Base-by-base conservation (phyloP, 2,888 invertebrate genomes). In the Ormyrus nitidulus region DNA sequence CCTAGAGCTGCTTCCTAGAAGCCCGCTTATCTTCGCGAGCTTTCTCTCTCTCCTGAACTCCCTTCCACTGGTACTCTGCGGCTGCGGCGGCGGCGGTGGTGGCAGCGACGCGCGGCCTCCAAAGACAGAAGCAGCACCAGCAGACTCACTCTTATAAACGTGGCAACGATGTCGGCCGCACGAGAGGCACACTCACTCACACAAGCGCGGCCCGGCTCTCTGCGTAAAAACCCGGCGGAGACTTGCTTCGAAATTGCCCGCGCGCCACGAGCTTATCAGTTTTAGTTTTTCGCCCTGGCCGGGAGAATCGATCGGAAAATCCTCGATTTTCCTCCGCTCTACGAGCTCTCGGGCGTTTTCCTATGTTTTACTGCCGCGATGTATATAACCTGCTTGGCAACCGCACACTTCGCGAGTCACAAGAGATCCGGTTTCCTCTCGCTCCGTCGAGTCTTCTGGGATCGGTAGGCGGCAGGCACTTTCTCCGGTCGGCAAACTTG, bases 91-190 rank as follows among this genome's bases (percentile, higher is more conserved):
- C 51, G 11, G 5, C 7, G 5, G 61, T 10, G 56, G 73, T 49
- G 51, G 62, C 56, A 65, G 65, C 66, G 59, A 49, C 72, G 65
- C 19, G 19, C 34, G 34, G 49, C 56, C 77, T 51, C 77, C 44
- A 19, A 19, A 62, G 56, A 6, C 34, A 7, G 19, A 19, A 19
- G 19, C 19, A 19, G 19, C 19, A 10, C 56, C 11, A 76, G 59
- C 49, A 46, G 51, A 65, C 68, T 68, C 74, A 59, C 74, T 19
- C 19, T 59, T 51, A 66, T 66, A 78, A 78, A 78, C 78, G 78
- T 78, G 78, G 78, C 78, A 78, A 78, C 78, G 68, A 78, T 66
- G 77, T 51, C 62, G 11, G 44, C 19, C 53, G 65, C 9, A 11
- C 13, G 44, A 51, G 59, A 11, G 58, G 19, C 69, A 56, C 69